Conservation (phyloP, 2,888 invertebrate genomes). For the Temnothorax ravouxi region DNA sequence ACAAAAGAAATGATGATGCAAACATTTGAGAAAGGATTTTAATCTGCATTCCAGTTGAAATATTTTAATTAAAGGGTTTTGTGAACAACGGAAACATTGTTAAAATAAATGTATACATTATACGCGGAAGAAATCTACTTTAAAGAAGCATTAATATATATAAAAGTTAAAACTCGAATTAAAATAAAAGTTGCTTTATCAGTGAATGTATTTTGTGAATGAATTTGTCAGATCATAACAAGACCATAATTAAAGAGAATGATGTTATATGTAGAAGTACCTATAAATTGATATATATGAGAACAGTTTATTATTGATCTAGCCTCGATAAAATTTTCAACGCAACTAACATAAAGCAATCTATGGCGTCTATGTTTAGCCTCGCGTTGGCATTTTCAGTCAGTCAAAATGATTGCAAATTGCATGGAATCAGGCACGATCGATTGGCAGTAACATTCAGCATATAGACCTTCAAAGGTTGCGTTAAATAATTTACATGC, state of each 20-base stretch:
- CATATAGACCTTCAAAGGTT: neutral
- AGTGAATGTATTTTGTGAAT: neutral
- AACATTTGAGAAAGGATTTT: neutral
- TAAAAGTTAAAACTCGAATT: neutral
- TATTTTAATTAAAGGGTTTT: neutral
- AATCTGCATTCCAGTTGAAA: neutral
- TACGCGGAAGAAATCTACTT: neutral
- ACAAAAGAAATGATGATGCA: neutral
- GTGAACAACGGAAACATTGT: neutral
- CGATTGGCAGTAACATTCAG: conserved; percentile 16
- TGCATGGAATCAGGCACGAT: neutral
- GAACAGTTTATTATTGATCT: neutral
- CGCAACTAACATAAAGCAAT: neutral
- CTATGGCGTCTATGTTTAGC: neutral
- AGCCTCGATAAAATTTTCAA: conserved; percentile 4
- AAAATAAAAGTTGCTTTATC: neutral
- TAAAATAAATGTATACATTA: neutral
- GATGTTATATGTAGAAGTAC: neutral
- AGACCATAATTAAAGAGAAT: too few relatives aligned
- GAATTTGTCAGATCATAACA: neutral
- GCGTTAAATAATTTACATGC: conserved; percentile 13
- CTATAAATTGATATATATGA: neutral
- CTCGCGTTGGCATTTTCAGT: neutral
- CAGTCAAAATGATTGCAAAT: conserved; percentile 18
- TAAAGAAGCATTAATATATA: neutral